phyloP scores from a whole-genome alignment of 2,113 vertebrate genomes.

The Micronisus gabar region DNA sequence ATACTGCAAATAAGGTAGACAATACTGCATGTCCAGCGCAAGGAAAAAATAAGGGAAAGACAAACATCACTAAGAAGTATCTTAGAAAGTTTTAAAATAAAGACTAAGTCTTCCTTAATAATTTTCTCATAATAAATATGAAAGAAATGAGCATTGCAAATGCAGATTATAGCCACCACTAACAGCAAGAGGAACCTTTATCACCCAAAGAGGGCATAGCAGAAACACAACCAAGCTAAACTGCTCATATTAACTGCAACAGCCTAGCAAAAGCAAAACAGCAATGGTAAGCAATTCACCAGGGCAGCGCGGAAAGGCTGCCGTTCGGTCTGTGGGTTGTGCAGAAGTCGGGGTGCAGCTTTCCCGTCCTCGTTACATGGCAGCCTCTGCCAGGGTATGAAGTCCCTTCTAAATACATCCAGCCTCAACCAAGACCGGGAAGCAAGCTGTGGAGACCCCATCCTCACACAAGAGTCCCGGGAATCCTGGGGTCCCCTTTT shows the following conservation, averaged over 20 bases:
- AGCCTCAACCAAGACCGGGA: not conserved
- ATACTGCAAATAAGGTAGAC: not conserved
- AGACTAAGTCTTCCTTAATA: not conserved
- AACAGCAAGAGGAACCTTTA: not conserved
- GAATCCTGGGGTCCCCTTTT: too few relatives aligned
- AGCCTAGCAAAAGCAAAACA: not conserved
- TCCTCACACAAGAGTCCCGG: not conserved
- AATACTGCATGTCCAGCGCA: not conserved
- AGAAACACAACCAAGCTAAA: not conserved
- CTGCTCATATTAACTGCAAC: not conserved
- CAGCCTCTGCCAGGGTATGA: not conserved
- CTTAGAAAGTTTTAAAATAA: not conserved
- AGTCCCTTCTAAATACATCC: too few relatives aligned
- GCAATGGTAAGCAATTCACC: not conserved
- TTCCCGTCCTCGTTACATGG: rapidly evolving
- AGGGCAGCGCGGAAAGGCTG: not conserved
- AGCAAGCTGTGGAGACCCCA: not conserved
- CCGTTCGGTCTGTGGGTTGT: not conserved
- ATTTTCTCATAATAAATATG: not conserved
- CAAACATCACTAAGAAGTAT: not conserved
- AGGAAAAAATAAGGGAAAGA: not conserved
- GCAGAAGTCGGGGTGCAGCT: not conserved
- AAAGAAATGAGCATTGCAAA: not conserved
- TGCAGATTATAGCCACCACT: not conserved
- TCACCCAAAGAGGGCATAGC: not conserved